Conservation (phyloP, 2,888 invertebrate species). For the Eupithecia insigniata region DNA sequence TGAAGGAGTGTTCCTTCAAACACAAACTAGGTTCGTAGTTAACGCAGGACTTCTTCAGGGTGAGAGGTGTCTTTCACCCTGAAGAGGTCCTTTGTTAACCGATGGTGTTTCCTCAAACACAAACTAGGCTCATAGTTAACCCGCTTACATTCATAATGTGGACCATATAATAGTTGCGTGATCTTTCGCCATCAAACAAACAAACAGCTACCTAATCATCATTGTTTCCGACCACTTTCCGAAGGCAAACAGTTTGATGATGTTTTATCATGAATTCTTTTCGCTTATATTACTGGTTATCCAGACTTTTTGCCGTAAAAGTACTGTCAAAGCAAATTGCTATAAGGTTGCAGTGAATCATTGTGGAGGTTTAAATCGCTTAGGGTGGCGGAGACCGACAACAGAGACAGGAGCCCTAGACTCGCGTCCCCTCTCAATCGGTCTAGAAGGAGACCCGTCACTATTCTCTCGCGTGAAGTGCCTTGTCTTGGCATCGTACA, state of each 20-base stretch:
- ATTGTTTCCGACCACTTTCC: conserved; percentile 6
- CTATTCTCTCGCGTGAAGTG: neutral
- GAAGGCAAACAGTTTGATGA: conserved; percentile 1
- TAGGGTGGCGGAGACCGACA: neutral
- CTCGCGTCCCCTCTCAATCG: neutral
- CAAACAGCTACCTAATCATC: conserved; percentile 6
- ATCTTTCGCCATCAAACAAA: conserved; percentile 1
- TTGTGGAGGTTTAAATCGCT: neutral
- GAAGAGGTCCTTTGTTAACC: too few relatives aligned
- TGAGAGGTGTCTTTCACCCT: too few relatives aligned
- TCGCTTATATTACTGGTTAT: neutral
- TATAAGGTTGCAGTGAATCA: neutral
- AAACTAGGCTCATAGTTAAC: too few relatives aligned
- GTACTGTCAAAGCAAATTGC: neutral
- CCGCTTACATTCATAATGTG: too few relatives aligned
- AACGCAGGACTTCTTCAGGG: too few relatives aligned
- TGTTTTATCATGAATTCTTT: conserved; percentile 6
- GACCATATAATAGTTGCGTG: neutral
- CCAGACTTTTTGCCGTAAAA: neutral
- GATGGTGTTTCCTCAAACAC: too few relatives aligned
- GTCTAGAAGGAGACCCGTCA: neutral
- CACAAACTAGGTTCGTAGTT: too few relatives aligned
- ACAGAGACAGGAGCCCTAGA: neutral
- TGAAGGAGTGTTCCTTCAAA: too few relatives aligned
- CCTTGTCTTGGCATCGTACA: neutral